These are phyloP conservation scores for Diceros bicornis DNA, from an alignment of 2,797 vertebrate genomes.

Conservation along the genomic window DNA sequence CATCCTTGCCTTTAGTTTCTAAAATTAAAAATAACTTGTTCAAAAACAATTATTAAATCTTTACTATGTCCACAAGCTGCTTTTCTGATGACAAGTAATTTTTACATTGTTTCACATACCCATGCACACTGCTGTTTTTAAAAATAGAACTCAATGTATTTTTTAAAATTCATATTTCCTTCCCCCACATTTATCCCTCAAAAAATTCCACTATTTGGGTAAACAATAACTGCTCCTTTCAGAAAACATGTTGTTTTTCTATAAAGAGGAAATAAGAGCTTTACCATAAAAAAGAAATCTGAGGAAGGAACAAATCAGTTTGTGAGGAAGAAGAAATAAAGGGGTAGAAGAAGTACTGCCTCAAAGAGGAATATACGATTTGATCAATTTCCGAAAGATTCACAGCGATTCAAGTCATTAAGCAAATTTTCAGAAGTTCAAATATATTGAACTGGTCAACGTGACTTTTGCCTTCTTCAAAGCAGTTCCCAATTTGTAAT, in stretches of 20 bases:
- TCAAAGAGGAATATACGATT: background rate
- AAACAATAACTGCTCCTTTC: background rate
- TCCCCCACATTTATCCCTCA: background rate
- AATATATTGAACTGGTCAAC: constrained; percentile 5
- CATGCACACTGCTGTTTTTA: background rate
- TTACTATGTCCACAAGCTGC: background rate
- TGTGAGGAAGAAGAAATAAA: constrained; percentile 1
- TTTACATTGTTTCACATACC: background rate
- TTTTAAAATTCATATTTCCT: background rate
- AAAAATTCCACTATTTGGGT: background rate
- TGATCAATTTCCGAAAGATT: constrained; percentile 43
- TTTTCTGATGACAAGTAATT: background rate
- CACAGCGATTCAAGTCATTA: constrained; percentile 28
- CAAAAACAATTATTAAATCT: constrained; percentile 2
- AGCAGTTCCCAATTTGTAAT: constrained; percentile 3
- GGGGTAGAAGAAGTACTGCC: background rate
- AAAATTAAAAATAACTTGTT: constrained; percentile 26
- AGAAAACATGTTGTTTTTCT: background rate
- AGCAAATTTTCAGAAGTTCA: constrained; percentile 55
- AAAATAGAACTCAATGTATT: background rate
- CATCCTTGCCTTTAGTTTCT: background rate
- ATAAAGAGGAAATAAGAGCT: background rate
- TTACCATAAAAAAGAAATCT: background rate
- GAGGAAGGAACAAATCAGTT: background rate
- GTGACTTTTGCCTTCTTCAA: constrained; percentile 31